phyloP scores from a whole-genome alignment of 2,888 invertebrate genomes.

The Neria commutata region DNA sequence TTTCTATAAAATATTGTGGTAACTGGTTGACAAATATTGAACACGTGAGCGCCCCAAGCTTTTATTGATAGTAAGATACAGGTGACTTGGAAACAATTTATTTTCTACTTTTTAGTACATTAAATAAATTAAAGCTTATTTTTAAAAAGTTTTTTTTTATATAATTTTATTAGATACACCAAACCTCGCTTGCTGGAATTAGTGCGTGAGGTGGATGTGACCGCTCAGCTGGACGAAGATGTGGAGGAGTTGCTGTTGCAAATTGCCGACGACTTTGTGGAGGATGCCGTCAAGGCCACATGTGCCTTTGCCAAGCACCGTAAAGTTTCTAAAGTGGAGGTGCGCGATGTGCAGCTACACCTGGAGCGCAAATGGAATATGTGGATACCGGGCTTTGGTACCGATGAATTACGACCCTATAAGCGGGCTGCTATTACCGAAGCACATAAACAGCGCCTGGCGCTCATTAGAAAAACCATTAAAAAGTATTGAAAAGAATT shows the following conservation, averaged over 20 bases:
- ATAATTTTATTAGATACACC: too few relatives aligned
- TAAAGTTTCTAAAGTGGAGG: constrained; percentile 85
- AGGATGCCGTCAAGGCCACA: constrained; percentile 84
- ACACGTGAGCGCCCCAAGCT: too few relatives aligned
- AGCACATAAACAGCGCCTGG: constrained; percentile 92
- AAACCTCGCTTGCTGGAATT: constrained; percentile 88
- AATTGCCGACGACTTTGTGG: constrained; percentile 95
- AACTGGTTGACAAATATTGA: too few relatives aligned
- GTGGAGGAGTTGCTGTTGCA: constrained; percentile 92
- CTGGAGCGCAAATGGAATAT: constrained; percentile 94
- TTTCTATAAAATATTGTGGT: too few relatives aligned
- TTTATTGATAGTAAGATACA: too few relatives aligned
- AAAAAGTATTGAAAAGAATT: constrained; percentile 72
- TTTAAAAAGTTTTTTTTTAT: too few relatives aligned
- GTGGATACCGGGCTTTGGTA: constrained; percentile 97
- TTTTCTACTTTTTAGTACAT: too few relatives aligned
- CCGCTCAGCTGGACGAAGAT: constrained; percentile 95
- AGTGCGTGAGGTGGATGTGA: constrained; percentile 92
- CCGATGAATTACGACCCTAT: constrained; percentile 90
- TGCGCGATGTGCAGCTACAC: constrained; percentile 92
- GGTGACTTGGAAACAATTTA: too few relatives aligned
- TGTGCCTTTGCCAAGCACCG: constrained; percentile 92
- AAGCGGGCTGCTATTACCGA: constrained; percentile 91
- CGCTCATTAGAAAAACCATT: constrained; percentile 85
- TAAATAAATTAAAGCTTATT: too few relatives aligned